Conservation (phyloP, 2,888 invertebrate species). For the Aleiodes testaceus region DNA sequence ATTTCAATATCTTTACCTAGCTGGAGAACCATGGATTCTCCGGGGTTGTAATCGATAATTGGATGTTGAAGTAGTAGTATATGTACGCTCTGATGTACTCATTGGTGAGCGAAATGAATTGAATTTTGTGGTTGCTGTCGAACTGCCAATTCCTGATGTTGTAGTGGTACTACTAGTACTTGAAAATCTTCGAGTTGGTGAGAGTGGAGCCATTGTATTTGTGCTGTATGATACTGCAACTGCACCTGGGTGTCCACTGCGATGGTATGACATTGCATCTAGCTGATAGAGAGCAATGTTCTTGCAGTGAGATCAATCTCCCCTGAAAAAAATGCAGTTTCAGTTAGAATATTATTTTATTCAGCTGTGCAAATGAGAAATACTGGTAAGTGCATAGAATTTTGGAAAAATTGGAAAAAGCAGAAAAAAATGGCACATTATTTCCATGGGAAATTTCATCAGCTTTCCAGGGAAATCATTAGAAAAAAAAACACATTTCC, state of each 20-base stretch:
- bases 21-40: constrained; percentile 58
- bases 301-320: constrained; percentile 38
- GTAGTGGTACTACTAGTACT: constrained; percentile 54
- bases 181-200: constrained; percentile 65
- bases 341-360: not conserved
- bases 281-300: constrained; percentile 42
- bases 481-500: not conserved
- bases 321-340: constrained; percentile 26
- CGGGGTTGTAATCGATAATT: constrained; percentile 49
- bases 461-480: too few species aligned
- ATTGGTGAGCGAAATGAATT: constrained; percentile 57
- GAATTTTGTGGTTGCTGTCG: constrained; percentile 56
- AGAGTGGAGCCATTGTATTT: constrained; percentile 66
- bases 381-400: too few species aligned
- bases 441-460: too few species aligned
- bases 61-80: constrained; percentile 28
- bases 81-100: constrained; percentile 13
- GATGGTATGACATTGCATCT: constrained; percentile 67
- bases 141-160: constrained; percentile 45
- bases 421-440: too few species aligned
- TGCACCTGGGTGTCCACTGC: constrained; percentile 66
- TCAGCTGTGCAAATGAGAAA: too few species aligned
- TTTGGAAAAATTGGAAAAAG: too few species aligned
- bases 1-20: constrained; percentile 65
- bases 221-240: constrained; percentile 67